Conservation (phyloP, 1,140 invertebrate species). For the Holcopasites calliopsidis region DNA sequence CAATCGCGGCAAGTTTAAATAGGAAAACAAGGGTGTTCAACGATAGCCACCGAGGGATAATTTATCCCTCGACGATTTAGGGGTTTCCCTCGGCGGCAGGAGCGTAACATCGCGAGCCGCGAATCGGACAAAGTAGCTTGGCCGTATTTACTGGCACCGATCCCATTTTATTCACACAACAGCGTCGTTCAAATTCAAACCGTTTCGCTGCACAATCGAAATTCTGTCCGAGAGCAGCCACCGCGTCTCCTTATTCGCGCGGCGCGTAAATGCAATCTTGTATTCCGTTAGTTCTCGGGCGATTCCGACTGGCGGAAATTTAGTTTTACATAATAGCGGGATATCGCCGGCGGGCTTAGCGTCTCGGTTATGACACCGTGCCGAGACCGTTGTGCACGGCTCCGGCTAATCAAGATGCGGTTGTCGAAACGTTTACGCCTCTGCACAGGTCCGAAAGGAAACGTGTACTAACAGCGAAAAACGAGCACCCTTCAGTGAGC, state of each 20-base stretch:
- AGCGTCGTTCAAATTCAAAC: slow-evolving; percentile 43
- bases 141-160: slow-evolving; percentile 52
- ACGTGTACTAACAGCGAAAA: too few relatives aligned
- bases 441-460: too few relatives aligned
- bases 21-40: slow-evolving; percentile 1
- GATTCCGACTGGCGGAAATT: slow-evolving; percentile 53
- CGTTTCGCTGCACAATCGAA: slow-evolving; percentile 53
- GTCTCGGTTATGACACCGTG: not conserved
- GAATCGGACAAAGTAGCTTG: slow-evolving; percentile 56
- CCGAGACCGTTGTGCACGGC: not conserved
- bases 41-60: slow-evolving; percentile 26
- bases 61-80: too few relatives aligned
- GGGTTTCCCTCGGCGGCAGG: slow-evolving; percentile 42
- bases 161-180: slow-evolving; percentile 57
- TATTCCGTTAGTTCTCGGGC: slow-evolving; percentile 43
- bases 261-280: slow-evolving; percentile 52
- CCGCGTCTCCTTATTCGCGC: not conserved
- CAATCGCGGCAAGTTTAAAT: slow-evolving; percentile 8
- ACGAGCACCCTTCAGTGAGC: not conserved
- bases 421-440: not conserved
- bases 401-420: not conserved
- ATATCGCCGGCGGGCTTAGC: not conserved
- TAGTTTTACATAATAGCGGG: slow-evolving; percentile 44
- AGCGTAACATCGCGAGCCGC: slow-evolving; percentile 18
- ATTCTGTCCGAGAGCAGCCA: slow-evolving; percentile 25